Percentiles rank a stretch among this genome's conserved stretches.
Conservation (phyloP, 2,113 vertebrate genomes). For the Hydropotes inermis region DNA sequence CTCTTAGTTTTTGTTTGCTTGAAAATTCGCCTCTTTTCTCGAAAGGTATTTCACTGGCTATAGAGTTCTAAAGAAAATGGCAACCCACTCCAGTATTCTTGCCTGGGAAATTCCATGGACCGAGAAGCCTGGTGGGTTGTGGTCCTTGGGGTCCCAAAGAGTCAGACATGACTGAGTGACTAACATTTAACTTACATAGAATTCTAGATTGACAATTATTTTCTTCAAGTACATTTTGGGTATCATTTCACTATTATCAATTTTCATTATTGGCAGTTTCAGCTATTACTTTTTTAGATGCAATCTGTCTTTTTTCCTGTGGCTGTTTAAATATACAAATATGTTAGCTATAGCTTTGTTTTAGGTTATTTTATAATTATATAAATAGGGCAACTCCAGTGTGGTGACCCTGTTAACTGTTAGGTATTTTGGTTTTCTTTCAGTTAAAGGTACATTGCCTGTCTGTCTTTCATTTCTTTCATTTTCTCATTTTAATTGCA, state of each 20-base stretch:
- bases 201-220: background rate
- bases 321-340: background rate
- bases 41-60: background rate
- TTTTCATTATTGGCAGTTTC: background rate
- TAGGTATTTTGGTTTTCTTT: slow-evolving; percentile 11
- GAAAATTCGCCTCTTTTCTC: background rate
- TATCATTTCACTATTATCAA: background rate
- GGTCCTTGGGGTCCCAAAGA: background rate
- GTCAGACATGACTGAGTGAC: background rate
- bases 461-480: background rate
- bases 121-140: background rate
- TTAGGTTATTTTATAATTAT: background rate
- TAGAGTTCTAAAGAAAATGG: background rate
- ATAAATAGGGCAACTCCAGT: background rate
- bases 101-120: background rate
- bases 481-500: background rate
- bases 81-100: background rate
- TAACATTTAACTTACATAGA: background rate
- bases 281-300: background rate
- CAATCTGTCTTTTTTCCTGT: background rate
- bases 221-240: background rate
- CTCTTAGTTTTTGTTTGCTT: background rate
- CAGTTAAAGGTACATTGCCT: background rate
- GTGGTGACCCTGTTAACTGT: background rate
- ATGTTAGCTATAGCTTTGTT: background rate